Evolutionary conservation across 37 sponge, comb jelly and placozoan genomes (phyloP).

Genomic region (Agelas oroides): DNA sequence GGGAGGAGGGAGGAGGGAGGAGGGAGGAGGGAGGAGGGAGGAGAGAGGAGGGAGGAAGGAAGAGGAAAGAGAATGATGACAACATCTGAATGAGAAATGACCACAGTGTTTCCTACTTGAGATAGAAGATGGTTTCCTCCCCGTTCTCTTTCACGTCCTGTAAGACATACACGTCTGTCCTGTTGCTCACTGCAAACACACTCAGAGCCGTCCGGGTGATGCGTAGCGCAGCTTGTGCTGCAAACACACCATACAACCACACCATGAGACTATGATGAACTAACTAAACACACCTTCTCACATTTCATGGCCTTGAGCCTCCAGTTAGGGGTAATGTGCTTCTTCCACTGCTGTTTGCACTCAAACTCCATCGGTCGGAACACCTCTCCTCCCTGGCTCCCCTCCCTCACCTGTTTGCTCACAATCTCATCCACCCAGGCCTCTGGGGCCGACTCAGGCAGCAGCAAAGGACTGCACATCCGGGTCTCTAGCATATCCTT

Average conservation of each 20-base stretch:
- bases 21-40: too few species aligned
- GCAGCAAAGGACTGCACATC: conserved; percentile 50
- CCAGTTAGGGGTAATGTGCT: conserved; percentile 75
- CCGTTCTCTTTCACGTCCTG: conserved; percentile 54
- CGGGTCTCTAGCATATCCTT: conserved; percentile 76
- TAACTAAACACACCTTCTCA: conserved; percentile 20
- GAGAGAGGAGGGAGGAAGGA: too few species aligned
- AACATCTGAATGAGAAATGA: too few species aligned
- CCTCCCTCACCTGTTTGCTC: neutral
- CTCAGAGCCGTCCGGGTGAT: conserved; percentile 55
- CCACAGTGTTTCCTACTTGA: conserved; percentile 37
- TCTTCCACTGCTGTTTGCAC: conserved; percentile 42
- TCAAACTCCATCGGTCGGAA: conserved; percentile 54
- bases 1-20: too few species aligned
- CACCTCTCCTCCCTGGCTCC: neutral
- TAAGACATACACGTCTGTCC: conserved; percentile 68
- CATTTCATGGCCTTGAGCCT: conserved; percentile 63
- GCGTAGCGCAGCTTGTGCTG: conserved; percentile 46
- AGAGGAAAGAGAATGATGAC: too few species aligned
- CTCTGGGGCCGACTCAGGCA: conserved; percentile 61
- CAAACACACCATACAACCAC: too few species aligned
- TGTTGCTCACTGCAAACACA: conserved; percentile 60
- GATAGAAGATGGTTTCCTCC: conserved; percentile 77
- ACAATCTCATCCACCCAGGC: conserved; percentile 65
- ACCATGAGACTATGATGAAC: too few species aligned